Conservation (phyloP, 2,888 invertebrate species). For the Byasa hedistus region DNA sequence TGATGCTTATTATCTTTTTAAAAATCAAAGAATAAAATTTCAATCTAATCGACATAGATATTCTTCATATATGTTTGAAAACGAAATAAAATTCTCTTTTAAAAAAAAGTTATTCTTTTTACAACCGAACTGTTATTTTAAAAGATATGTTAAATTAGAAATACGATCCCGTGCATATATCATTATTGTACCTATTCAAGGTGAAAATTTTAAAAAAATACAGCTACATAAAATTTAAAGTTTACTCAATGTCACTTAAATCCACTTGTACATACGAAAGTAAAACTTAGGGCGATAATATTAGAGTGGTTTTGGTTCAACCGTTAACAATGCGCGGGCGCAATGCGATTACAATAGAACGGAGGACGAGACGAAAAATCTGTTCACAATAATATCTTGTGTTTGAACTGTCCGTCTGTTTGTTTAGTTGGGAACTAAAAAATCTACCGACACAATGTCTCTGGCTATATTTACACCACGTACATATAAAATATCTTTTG, state of each 20-base stretch:
- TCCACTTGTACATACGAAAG: neutral
- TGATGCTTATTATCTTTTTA: conserved; percentile 20
- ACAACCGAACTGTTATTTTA: too few relatives aligned
- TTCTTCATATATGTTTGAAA: neutral
- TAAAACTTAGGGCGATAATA: conserved; percentile 24
- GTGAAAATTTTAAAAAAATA: conserved; percentile 19
- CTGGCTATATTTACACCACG: conserved; percentile 45
- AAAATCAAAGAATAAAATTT: neutral
- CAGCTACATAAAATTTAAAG: conserved; percentile 25
- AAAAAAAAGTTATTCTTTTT: neutral
- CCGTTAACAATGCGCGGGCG: conserved; percentile 27
- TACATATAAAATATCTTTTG: conserved; percentile 41
- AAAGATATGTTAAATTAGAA: too few relatives aligned
- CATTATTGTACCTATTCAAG: conserved; percentile 14
- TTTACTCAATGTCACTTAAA: conserved; percentile 24
- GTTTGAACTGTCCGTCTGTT: conserved; percentile 56
- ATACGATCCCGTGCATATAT: neutral
- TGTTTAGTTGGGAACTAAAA: conserved; percentile 65
- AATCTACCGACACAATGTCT: conserved; percentile 51
- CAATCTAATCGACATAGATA: neutral
- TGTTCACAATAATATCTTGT: conserved; percentile 49
- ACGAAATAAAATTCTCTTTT: neutral
- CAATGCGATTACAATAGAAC: conserved; percentile 40
- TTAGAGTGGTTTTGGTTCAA: conserved; percentile 21
- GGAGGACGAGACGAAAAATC: conserved; percentile 48